Conservation (phyloP, 2,888 invertebrate genomes). For the Ornithoptera priamus region DNA sequence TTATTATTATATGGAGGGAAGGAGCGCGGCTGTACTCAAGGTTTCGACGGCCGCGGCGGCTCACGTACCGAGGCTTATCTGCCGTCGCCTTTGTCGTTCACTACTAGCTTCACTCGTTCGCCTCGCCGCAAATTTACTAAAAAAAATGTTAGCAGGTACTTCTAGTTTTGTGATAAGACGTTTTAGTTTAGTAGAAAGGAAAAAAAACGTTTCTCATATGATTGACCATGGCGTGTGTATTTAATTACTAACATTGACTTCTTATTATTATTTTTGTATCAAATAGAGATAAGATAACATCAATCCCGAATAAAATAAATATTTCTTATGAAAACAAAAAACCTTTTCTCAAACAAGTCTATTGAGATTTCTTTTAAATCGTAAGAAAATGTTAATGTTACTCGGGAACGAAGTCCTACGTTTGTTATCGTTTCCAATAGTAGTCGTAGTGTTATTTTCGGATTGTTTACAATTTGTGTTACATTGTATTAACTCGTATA, state of each 20-base stretch:
- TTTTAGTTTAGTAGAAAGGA: too few relatives aligned
- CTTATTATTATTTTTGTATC: too few relatives aligned
- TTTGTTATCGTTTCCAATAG: neutral
- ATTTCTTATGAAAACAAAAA: neutral
- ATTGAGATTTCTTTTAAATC: neutral
- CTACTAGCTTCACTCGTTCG: constrained; percentile 44
- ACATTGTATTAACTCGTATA: neutral
- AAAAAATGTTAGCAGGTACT: neutral
- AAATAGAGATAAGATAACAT: too few relatives aligned
- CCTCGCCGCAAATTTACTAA: constrained; percentile 35
- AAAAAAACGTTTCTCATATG: too few relatives aligned
- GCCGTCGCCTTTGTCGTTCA: constrained; percentile 59
- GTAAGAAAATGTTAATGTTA: neutral
- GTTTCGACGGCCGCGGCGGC: constrained; percentile 63
- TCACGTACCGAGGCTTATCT: constrained; percentile 71
- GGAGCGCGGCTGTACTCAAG: constrained; percentile 69
- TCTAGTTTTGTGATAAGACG: neutral
- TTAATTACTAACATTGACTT: too few relatives aligned
- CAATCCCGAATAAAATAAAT: neutral
- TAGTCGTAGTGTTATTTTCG: neutral
- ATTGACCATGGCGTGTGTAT: too few relatives aligned
- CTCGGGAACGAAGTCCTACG: neutral
- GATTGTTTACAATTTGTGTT: neutral
- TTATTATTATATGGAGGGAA: constrained; percentile 74
- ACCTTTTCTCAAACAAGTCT: neutral